Conservation (phyloP, 1,140 invertebrate genomes). For the Drosophila rhopaloa region DNA sequence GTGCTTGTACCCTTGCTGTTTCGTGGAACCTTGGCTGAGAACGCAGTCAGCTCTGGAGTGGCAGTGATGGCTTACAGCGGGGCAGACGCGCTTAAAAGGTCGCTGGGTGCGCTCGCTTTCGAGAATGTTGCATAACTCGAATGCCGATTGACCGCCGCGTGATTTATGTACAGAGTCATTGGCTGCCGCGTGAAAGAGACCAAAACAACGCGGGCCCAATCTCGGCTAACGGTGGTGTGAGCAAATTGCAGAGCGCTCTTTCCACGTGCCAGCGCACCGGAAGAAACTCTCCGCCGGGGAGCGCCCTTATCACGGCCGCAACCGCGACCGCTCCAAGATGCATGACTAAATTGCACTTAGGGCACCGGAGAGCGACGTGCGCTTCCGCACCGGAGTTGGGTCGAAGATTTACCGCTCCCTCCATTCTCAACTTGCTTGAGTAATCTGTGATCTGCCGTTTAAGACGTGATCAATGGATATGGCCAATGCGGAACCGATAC, state of each 20-base stretch:
- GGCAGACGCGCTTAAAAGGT: conserved; percentile 62
- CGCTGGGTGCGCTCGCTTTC: conserved; percentile 40
- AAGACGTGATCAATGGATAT: conserved; percentile 23
- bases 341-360: conserved; percentile 36
- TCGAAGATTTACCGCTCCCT: conserved; percentile 1
- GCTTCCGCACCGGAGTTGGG: conserved; percentile 32
- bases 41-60: conserved; percentile 31
- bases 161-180: conserved; percentile 50
- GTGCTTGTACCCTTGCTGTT: not conserved
- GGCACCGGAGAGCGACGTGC: conserved; percentile 2
- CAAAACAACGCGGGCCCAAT: not conserved
- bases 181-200: conserved; percentile 1
- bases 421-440: conserved; percentile 9
- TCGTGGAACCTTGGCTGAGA: conserved; percentile 22
- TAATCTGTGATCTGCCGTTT: conserved; percentile 13
- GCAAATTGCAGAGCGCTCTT: not conserved
- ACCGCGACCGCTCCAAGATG: conserved; percentile 17
- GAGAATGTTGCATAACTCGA: conserved; percentile 71
- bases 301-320: conserved; percentile 10
- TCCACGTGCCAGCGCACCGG: conserved; percentile 54
- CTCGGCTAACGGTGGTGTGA: not conserved
- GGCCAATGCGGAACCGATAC: not conserved
- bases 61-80: conserved; percentile 43
- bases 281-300: conserved; percentile 37
- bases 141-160: conserved; percentile 52